These are phyloP conservation scores for Neuroterus valhalla DNA, from an alignment of 1,140 invertebrate genomes.

Conservation along the genomic window DNA sequence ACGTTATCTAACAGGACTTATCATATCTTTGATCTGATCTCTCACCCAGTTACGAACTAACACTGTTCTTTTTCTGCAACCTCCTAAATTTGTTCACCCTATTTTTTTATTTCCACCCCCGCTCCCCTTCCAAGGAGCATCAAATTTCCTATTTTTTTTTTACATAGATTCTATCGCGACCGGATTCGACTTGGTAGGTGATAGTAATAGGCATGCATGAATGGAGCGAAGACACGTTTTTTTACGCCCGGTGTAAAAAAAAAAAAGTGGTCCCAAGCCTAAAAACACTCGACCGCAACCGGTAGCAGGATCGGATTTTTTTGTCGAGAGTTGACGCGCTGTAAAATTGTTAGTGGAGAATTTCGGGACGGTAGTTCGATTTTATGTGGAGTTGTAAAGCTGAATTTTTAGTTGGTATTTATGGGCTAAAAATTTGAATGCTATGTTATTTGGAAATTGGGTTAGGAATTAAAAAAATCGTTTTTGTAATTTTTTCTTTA, in stretches of 20 bases:
- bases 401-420: conserved; percentile 11
- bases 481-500: too few species aligned
- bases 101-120: neutral
- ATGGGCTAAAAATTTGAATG: too few species aligned
- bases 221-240: conserved; percentile 25
- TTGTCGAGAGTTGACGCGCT: conserved; percentile 12
- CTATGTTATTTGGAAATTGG: too few species aligned
- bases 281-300: conserved; percentile 26
- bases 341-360: conserved; percentile 27
- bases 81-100: conserved; percentile 30
- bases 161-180: conserved; percentile 7
- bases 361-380: conserved; percentile 14
- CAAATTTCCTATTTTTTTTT: conserved; percentile 17
- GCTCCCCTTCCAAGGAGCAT: neutral
- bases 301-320: conserved; percentile 26
- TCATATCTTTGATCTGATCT: conserved; percentile 68
- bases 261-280: neutral
- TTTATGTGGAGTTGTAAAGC: conserved; percentile 12
- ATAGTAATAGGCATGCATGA: conserved; percentile 6
- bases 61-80: conserved; percentile 48
- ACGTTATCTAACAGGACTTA: conserved; percentile 66
- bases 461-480: too few species aligned
- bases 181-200: neutral
- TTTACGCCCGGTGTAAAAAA: neutral
- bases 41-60: conserved; percentile 63